Evolutionary conservation across 2,888 invertebrate genomes (phyloP), one percentile per base, ranked within the genome.

Genomic region (Leucania comma): DNA sequence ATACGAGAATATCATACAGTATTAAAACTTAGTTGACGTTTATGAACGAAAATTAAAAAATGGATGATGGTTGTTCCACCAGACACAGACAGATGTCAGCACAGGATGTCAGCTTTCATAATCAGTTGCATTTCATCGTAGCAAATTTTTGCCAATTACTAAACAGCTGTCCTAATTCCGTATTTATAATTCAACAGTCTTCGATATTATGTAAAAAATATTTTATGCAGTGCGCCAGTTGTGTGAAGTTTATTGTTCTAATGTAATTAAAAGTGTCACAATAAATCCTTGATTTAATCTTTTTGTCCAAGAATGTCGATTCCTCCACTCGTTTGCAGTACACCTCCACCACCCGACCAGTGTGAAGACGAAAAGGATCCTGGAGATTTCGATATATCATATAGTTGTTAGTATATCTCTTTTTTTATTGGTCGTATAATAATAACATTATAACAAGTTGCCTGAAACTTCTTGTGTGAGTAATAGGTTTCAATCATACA

Each of bases 341-440:
- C 97, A 85, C 97, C 97, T 86, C 97, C 97, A 78, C 97, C 97
- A 73, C 95, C 97, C 72, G 97, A 97, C 81, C 97, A 97, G 87
- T 97, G 97, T 77, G 97, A 97, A 68, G 97, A 97, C 75, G 97
- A 97, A 74, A 97, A 97, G 89, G 97, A 97, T 72, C 90, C 89
- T 68, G 95, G 94, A 80, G 96, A 96, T 80, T 96, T 94, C 83
- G 95, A 94, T 87, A 86, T 95, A 78, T 89, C 92, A 60, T 96
- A 96, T 82, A 93, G 90, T 86, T 89, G 96, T 96, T 87, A 93
- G 95, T 93, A 48, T 63, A 68, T 50, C 26, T 57, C 32, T 60
- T 38, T 29, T 32, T 51, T 51, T 53, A 22, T 17, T 58, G 4
- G 38, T 75, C 5, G 46, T 54, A 24, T 17, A 42, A 20, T 6